Evolutionary conservation across 2,113 vertebrate species (phyloP).

Genomic region (Ancistrus triradiatus): DNA sequence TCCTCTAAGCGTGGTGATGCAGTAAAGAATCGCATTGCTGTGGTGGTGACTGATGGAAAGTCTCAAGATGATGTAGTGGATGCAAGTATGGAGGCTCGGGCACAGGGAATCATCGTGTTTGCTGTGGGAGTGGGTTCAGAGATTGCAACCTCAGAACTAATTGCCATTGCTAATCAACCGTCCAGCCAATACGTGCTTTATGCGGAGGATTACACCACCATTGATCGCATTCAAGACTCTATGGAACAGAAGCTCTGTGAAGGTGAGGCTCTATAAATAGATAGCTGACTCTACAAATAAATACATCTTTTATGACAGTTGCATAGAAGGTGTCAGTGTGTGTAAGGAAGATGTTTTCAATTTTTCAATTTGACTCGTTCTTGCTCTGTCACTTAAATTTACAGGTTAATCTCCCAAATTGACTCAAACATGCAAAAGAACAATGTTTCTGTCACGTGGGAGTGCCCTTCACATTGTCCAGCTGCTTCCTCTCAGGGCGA

Average conservation of each 20-base stretch:
- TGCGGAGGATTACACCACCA: constrained; percentile 72
- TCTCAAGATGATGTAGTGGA: constrained; percentile 76
- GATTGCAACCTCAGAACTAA: constrained; percentile 71
- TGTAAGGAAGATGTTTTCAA: too few relatives aligned
- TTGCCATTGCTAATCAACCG: constrained; percentile 71
- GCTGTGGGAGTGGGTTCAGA: constrained; percentile 74
- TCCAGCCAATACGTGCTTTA: constrained; percentile 68
- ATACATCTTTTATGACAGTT: background rate
- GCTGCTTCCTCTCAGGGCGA: too few relatives aligned
- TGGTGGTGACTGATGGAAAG: constrained; percentile 77
- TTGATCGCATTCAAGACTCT: constrained; percentile 66
- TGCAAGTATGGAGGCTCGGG: constrained; percentile 63
- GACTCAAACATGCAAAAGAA: too few relatives aligned
- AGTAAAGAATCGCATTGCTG: constrained; percentile 71
- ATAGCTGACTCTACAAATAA: too few relatives aligned
- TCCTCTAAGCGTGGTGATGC: constrained; percentile 55
- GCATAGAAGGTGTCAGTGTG: background rate
- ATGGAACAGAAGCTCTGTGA: constrained; percentile 77
- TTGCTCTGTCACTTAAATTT: too few relatives aligned
- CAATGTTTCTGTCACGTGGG: too few relatives aligned
- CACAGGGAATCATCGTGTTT: constrained; percentile 66
- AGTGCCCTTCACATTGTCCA: too few relatives aligned
- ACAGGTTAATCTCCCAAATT: too few relatives aligned
- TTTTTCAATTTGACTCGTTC: too few relatives aligned
- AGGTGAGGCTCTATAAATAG: too few relatives aligned